Base-by-base conservation (phyloP, 2,888 invertebrate species). In the Lasioglossum vierecki region DNA sequence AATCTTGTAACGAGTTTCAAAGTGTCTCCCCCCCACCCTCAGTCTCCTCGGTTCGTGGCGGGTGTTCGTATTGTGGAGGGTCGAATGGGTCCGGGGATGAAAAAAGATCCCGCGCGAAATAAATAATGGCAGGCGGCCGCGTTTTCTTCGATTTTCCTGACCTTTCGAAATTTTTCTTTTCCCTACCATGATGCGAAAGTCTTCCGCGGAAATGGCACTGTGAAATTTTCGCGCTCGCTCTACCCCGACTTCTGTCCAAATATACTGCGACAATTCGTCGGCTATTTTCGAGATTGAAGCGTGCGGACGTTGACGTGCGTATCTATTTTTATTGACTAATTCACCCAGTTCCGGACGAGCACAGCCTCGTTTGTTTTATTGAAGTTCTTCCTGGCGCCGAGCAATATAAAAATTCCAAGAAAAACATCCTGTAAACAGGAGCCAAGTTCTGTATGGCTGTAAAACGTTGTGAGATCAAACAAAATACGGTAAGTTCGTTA, bases 61-160 rank as follows among this genome's bases (percentile, higher is more conserved):
- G 63, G 6, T 2, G 63, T 15, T 30, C 15, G 35, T 35, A 39
- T 49, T 22, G 66, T 41, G 26, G 13, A 49, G 46, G 75, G 66
- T 53, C 53, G 66, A 74, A 72, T 53, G 30, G 53, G 15, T 30
- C 46, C 9, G 44, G 35, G 80, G 46, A n/a, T 35, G 35, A 74
- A 49, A 72, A 71, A 49, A 49, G 78, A 74, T 49, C 66, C 15
- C 49, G 18, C 66, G 44, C 63, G 82, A 82, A 78, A 82, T 82
- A 82, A 82, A 78, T 82, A 82, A 78, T 68, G 68, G 39, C 68
- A 39, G 22, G 68, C 39, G 22, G 68, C 39, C 68, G 39, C 11
- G 81, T 68, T 68, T 68, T 39, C 68, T 22, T 68, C 68, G 39
- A 68, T 68, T 68, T 39, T 39, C 68, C 68, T 68, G 39, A 68